These are phyloP conservation scores for Liolophura sinensis DNA, from an alignment of 1,140 invertebrate species.

Conservation along the genomic window DNA sequence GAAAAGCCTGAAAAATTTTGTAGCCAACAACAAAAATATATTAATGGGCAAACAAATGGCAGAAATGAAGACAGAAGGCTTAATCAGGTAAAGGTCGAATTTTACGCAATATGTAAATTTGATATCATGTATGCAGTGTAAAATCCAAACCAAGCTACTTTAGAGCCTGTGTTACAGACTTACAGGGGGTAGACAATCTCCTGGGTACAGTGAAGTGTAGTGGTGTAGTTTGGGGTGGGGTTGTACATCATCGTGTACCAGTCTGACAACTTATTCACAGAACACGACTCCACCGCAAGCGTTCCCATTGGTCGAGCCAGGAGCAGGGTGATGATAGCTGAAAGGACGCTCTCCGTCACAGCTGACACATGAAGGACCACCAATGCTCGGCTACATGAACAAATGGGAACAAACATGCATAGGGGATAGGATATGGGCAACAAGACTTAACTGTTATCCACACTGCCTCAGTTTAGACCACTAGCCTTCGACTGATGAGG, in stretches of 20 bases:
- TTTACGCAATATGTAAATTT: not conserved
- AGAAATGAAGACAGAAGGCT: not conserved
- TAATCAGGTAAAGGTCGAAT: not conserved
- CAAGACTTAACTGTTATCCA: too few relatives aligned
- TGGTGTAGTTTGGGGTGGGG: slow-evolving; percentile 88
- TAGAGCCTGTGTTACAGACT: slow-evolving; percentile 57
- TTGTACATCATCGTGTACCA: slow-evolving; percentile 97
- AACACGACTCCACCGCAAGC: slow-evolving; percentile 74
- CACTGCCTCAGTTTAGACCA: too few relatives aligned
- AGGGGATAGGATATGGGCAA: not conserved
- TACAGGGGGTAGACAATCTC: slow-evolving; percentile 96
- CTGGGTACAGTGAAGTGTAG: slow-evolving; percentile 89
- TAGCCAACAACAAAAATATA: too few relatives aligned
- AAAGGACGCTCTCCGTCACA: slow-evolving; percentile 75
- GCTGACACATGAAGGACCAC: slow-evolving; percentile 76
- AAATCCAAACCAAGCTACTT: not conserved
- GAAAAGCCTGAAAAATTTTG: too few relatives aligned
- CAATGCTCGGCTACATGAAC: slow-evolving; percentile 66
- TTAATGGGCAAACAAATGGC: not conserved
- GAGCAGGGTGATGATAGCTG: slow-evolving; percentile 76
- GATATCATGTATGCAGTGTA: too few relatives aligned
- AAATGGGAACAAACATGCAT: slow-evolving; percentile 1
- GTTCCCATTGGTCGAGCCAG: slow-evolving; percentile 75
- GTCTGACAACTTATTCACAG: slow-evolving; percentile 78
- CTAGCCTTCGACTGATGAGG: too few relatives aligned